These are phyloP conservation scores for Charina bottae DNA, from an alignment of 2,113 vertebrate species.

Conservation along the genomic window DNA sequence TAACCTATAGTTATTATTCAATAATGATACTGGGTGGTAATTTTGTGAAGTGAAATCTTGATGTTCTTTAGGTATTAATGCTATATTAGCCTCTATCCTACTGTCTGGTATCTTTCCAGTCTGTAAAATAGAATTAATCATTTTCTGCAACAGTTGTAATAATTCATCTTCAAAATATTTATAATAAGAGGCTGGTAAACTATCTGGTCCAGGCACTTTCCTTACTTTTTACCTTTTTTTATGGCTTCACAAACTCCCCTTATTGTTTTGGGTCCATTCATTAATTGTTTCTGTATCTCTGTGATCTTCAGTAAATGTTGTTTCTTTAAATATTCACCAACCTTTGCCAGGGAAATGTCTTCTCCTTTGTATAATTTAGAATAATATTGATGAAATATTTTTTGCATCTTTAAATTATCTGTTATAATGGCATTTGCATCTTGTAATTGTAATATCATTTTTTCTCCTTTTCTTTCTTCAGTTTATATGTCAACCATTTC, in stretches of 20 bases:
- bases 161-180: neutral
- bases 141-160: neutral
- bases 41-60: neutral
- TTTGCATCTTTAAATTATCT: neutral
- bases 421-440: neutral
- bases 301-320: neutral
- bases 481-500: neutral
- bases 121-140: neutral
- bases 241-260: neutral
- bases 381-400: neutral
- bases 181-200: neutral
- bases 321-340: neutral
- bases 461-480: neutral
- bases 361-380: neutral
- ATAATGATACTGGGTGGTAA: neutral
- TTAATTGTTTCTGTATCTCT: neutral
- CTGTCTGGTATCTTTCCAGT: neutral
- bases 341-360: neutral
- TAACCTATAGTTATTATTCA: neutral
- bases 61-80: neutral
- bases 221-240: neutral
- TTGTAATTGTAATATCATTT: neutral
- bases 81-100: neutral
- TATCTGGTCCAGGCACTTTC: neutral
- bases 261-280: neutral